phyloP scores from a whole-genome alignment of 35 echinoderm and acorn worm genomes.

The Lytechinus pictus region DNA sequence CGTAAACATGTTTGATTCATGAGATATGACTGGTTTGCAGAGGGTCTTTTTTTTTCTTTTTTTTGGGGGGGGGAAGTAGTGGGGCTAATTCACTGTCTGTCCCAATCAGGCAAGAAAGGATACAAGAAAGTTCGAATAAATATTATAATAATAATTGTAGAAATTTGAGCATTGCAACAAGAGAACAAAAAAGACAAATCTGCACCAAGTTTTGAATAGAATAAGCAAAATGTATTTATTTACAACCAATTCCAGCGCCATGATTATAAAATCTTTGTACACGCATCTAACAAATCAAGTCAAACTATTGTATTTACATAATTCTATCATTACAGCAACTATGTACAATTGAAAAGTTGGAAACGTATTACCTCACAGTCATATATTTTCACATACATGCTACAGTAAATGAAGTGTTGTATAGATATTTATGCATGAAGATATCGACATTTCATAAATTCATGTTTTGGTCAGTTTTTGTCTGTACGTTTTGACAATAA shows the following conservation, averaged over 20 bases:
- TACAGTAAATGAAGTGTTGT: background rate
- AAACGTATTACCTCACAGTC: background rate
- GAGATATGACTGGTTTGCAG: too few species aligned
- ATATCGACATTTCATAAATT: too few species aligned
- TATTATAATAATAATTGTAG: too few species aligned
- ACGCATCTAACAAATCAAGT: background rate
- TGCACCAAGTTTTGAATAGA: background rate
- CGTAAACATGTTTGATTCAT: too few species aligned
- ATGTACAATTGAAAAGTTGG: background rate
- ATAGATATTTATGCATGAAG: background rate
- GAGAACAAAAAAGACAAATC: background rate
- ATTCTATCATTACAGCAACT: background rate
- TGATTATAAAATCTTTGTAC: slow-evolving; percentile 4
- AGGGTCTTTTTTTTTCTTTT: too few species aligned
- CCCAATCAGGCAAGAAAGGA: too few species aligned
- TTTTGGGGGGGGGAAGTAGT: too few species aligned
- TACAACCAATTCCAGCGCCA: background rate
- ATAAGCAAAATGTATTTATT: slow-evolving; percentile 6
- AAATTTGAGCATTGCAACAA: too few species aligned
- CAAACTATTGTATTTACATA: background rate
- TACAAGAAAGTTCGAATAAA: too few species aligned
- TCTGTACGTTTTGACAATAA: background rate
- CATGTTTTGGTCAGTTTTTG: background rate
- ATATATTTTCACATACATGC: too few species aligned
- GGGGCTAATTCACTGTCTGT: too few species aligned